Conservation (phyloP, 1,140 invertebrate genomes). For the Centruroides vittatus region DNA sequence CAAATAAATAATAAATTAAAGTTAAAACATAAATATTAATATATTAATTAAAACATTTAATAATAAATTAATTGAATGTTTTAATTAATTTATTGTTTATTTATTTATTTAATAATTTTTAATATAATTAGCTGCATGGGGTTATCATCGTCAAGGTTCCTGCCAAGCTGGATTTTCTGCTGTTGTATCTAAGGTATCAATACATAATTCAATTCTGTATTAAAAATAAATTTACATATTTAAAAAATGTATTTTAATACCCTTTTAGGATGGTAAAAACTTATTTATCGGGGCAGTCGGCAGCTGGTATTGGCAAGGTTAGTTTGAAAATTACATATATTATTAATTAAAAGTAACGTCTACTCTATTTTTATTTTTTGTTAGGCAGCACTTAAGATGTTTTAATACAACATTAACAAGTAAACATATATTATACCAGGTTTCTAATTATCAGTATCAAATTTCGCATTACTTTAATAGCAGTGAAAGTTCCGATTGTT, state of each 20-base stretch:
- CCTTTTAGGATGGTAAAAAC: constrained; percentile 54
- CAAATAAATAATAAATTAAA: no score
- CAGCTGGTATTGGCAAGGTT: constrained; percentile 86
- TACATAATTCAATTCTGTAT: not conserved
- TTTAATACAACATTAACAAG: no score
- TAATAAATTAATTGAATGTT: not conserved
- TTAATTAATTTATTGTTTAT: not conserved
- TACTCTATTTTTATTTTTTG: no score
- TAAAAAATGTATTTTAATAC: not conserved
- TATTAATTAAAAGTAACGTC: no score
- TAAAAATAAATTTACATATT: not conserved
- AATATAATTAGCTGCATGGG: constrained; percentile 36
- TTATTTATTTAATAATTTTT: no score
- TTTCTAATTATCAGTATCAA: no score
- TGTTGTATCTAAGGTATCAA: constrained; percentile 57
- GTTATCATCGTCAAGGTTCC: constrained; percentile 79
- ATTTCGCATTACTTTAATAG: no score
- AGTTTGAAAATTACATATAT: not conserved
- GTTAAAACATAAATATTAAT: no score
- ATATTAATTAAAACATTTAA: no score
- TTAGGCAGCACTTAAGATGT: no score
- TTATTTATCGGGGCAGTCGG: constrained; percentile 86
- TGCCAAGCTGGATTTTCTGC: constrained; percentile 89
- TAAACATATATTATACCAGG: no score
- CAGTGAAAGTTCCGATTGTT: no score